These are phyloP conservation scores for Sebastes elongatus DNA, from an alignment of 2,797 vertebrate genomes.

Conservation along the genomic window DNA sequence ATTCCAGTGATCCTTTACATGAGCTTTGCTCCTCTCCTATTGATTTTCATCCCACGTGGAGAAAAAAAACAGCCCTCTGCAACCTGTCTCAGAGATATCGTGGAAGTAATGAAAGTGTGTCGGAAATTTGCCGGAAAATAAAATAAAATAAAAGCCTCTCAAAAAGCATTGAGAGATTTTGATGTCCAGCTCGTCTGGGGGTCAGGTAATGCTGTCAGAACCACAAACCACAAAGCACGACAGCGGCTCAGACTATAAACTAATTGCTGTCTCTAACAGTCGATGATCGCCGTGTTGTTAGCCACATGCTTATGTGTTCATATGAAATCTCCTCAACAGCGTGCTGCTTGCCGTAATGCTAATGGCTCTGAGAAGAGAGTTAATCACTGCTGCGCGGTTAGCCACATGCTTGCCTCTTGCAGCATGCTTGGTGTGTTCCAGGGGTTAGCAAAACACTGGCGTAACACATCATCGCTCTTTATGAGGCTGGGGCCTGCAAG, in stretches of 20 bases:
- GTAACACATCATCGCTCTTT: slow-evolving; percentile 99
- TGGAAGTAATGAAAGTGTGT: slow-evolving; percentile 72
- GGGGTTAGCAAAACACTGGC: slow-evolving; percentile 93
- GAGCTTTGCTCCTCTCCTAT: slow-evolving; percentile 72
- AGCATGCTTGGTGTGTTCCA: slow-evolving; percentile 81
- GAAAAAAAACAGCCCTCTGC: slow-evolving; percentile 40
- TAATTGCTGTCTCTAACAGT: slow-evolving; percentile 62
- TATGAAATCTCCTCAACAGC: slow-evolving; percentile 70
- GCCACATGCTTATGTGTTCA: slow-evolving; percentile 75
- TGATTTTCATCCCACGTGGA: slow-evolving; percentile 73
- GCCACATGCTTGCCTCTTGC: slow-evolving; percentile 78
- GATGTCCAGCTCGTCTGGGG: slow-evolving; percentile 24
- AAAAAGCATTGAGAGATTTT: slow-evolving; percentile 49
- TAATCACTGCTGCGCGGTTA: slow-evolving; percentile 81
- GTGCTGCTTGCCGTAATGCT: slow-evolving; percentile 66
- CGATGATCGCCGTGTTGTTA: slow-evolving; percentile 76
- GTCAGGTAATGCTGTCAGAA: slow-evolving; percentile 45
- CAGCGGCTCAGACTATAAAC: slow-evolving; percentile 30
- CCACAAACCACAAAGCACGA: slow-evolving; percentile 40
- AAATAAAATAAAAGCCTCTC: slow-evolving; percentile 34
- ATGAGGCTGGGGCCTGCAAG: slow-evolving; percentile 93
- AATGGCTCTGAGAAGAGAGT: slow-evolving; percentile 77
- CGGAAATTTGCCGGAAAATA: slow-evolving; percentile 50
- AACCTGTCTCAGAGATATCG: slow-evolving; percentile 62
- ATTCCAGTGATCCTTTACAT: slow-evolving; percentile 80